Evolutionary conservation across 2,113 vertebrate genomes (phyloP), one percentile per base, ranked within the genome.

Genomic region (Phylloscopus trochiloides): DNA sequence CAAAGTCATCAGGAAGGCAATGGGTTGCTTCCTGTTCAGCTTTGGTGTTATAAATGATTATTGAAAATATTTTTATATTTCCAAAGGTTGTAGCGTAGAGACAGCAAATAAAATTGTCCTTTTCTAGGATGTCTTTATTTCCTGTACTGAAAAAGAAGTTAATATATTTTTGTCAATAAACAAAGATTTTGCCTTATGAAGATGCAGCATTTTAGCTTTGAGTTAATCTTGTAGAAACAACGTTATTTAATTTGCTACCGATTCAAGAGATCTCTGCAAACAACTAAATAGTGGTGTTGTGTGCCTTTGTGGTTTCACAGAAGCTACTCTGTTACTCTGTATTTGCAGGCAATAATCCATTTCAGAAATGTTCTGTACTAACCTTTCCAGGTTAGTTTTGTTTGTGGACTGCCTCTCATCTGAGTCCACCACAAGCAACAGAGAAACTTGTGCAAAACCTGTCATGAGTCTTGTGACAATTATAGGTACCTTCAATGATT

Each of bases 91-190:
- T 31, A 66, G 34, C 15, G 9, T 80, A 59, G 79, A 90, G 82
- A 66, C 17, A 52, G 68, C 61, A 91, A 95, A 97, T 88, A 88
- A 88, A 93, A 96, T 94, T 94, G 82, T 86, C 82, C 51, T 94
- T 94, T 87, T 90, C 75, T 58, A 83, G 92, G 55, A 88, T 72
- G 86, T 88, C 94, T 94, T 93, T 93, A 93, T 95, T 96, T 96
- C 96, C 95, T 96, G 88, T 86, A 59, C 88, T 63, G 59, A 71
- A 88, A 77, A 90, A 88, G 74, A 94, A 96, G 72, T 88, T 94
- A 88, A 94, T 97, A 90, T 84, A 62, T 93, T 96, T 94, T 97
- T 92, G 92, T 94, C 86, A 96, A 97, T 92, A 92, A 94, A 57
- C 96, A 88, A 90, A 90, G 91, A 77, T 91, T 95, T 93, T 94